Base-by-base conservation (phyloP, 2,888 invertebrate genomes). In the Ophion ellenae region DNA sequence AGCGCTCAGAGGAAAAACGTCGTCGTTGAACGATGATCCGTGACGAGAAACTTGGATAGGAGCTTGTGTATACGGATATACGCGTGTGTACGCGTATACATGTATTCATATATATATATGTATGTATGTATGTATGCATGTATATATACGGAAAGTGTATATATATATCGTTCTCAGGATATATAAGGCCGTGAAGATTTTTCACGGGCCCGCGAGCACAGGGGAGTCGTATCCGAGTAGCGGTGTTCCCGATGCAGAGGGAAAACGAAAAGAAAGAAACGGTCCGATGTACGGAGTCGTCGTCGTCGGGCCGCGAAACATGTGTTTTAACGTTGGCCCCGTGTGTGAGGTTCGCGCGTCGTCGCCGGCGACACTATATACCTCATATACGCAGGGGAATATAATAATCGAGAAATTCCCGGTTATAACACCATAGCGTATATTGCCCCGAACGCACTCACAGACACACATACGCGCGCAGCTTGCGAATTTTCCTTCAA, bases 301-400 rank as follows among this genome's bases (percentile, higher is more conserved):
- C 89, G 90, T 88, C 59, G 86, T 82, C 81, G 87, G 87, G 86
- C 53, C 53, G 53, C 89, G 91, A 92, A 91, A 92, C 92, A 92
- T 91, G 91, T 91, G 91, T 92, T 91, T 89, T 84, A 79, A 85
- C 88, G 87, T 90, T 90, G 88, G 89, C 87, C 87, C 89, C 85
- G 86, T 87, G 53, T 28, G 86, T 89, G 87, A 87, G 87, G 84
- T 88, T 88, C 89, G 89, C 90, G 89, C 88, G 87, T 89, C 88
- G 88, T 85, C 88, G 88, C 84, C 85, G 85, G 88, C 88, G 75
- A 82, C 79, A 53, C 53, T 53, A 53, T 53, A 53, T 53, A 53
- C 17, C 53, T 53, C 53, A 17, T 14, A 53, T 53, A 53, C 53
- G 53, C 53, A 17, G 14, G 14, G 53, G 17, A 53, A 53, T 53